These are phyloP conservation scores for Emydocephalus ijimae DNA, from an alignment of 2,113 vertebrate genomes.

Conservation along the genomic window DNA sequence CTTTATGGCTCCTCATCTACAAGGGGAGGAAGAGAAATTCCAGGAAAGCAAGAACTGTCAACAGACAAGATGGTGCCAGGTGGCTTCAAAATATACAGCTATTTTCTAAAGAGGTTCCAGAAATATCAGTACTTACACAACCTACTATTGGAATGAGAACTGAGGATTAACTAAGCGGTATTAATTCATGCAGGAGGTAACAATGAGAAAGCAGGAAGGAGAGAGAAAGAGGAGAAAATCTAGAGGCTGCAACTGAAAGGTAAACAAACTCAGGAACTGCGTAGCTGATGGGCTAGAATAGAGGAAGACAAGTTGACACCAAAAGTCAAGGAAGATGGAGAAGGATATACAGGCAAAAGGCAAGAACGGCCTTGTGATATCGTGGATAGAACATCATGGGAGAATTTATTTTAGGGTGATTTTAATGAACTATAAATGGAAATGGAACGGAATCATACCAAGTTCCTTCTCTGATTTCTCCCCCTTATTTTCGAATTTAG, in stretches of 20 bases:
- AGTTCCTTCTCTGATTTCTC: neutral
- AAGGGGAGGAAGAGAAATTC: conserved; percentile 43
- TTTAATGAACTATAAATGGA: neutral
- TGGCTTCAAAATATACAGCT: conserved; percentile 21
- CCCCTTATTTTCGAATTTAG: no score
- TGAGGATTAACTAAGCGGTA: neutral
- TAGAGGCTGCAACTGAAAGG: neutral
- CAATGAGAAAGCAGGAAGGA: neutral
- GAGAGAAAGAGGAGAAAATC: neutral
- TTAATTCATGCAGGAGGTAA: neutral
- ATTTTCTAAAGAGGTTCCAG: conserved; percentile 25
- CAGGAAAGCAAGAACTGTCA: conserved; percentile 50
- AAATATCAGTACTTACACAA: neutral
- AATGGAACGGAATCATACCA: neutral
- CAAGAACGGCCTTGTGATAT: neutral
- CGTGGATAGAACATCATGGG: neutral
- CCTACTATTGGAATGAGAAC: neutral
- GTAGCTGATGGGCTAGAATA: no score
- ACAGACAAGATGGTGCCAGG: conserved; percentile 34
- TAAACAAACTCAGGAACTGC: neutral
- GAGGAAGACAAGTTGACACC: neutral
- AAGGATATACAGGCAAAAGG: neutral
- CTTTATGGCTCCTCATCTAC: conserved; percentile 45
- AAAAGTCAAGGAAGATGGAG: neutral
- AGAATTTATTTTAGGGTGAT: neutral